Base-by-base conservation (phyloP, 2,797 vertebrate genomes). In the Sebastes nivosus region DNA sequence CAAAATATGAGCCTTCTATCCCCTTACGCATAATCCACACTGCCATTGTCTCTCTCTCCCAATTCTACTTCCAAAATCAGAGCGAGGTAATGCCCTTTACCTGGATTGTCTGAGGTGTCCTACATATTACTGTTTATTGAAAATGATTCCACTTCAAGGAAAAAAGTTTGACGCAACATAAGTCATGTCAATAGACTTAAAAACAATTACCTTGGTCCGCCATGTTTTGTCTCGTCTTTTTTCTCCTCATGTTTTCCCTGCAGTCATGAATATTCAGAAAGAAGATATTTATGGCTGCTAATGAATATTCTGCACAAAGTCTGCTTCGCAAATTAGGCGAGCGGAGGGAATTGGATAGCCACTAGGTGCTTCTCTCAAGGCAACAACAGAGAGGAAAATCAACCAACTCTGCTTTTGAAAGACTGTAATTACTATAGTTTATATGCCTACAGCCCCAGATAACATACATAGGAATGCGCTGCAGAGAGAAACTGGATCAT, bases 241-340 rank as follows among this genome's bases (percentile, higher is more conserved):
- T 52, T 63, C 70, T 9, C 14, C 50, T 67, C 6, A 9, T 78
- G 75, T 88, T 88, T 75, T 81, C 83, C 87, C 83, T 12, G 24
- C 60, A 75, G 69, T 88, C 79, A 92, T 92, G 84, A 92, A 93
- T 93, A 94, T 94, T 90, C 85, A 90, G 57, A 77, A 29, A 64
- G 67, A 59, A 27, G 77, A 77, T 85, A 87, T 91, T 92, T 88
- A 84, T 77, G 85, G 74, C 69, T 71, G 70, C 85, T 86, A 71
- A 92, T 92, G 86, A 92, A 88, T 84, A 90, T 87, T 90, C 87
- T 67, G 70, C 72, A 78, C 69, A 79, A 82, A 80, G 67, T 89
- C 84, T 84, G 81, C 83, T 81, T 66, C 24, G 64, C 63, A 85
- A 87, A 86, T 88, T 27, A 86, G 79, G 80, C 1, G 9, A 81